Evolutionary conservation across 2,888 invertebrate genomes (phyloP), one percentile per base, ranked within the genome.

Genomic region (Acrobeloides nanus): DNA sequence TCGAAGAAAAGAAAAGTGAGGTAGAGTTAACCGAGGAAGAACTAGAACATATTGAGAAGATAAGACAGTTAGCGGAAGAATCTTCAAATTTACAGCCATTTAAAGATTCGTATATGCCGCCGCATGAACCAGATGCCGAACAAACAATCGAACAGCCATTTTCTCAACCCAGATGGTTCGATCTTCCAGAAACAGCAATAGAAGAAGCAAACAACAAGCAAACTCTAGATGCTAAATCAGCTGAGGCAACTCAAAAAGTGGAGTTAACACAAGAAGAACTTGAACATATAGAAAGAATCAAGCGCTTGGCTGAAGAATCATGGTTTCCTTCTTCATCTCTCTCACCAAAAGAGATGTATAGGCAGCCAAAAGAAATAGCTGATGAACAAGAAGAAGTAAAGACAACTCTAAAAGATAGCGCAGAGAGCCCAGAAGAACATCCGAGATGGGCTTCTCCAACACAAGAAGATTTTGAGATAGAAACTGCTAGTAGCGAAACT

Each of bases 191-290:
- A 39, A 20, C 15, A 15, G 15, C 34, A 6, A 15, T 18, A 7
- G n/a, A n/a, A n/a, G 27, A 17, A 21, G 42, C 32, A 17, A 41
- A 41, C 20, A 17, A 20, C 10, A 17, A 18, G 12, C 42, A n/a
- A 15, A 15, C 25, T 46, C 26, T 49, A 7, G 21, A 29, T 15
- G 20, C 29, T 17, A 15, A 39, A 29, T 34, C 53, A 15, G 38
- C 53, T 12, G 20, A 29, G 24, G 38, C 50, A 27, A 21, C 39
- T 6, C 23, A 29, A 17, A 25, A 39, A 24, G 23, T 64, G 33
- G 37, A 51, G 6, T 43, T 55, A 29, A 59, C 54, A 6, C 46
- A 33, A 44, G 56, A 56, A 59, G 56, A 55, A 35, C 10, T 32
- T 15, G 41, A 38, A 24, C 55, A 62, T 31, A 64, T 61, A 33